Percentiles rank a stretch among this genome's conserved stretches.
phyloP scores from a whole-genome alignment of 1,140 invertebrate species.

The Daktulosphaira vitifoliae region DNA sequence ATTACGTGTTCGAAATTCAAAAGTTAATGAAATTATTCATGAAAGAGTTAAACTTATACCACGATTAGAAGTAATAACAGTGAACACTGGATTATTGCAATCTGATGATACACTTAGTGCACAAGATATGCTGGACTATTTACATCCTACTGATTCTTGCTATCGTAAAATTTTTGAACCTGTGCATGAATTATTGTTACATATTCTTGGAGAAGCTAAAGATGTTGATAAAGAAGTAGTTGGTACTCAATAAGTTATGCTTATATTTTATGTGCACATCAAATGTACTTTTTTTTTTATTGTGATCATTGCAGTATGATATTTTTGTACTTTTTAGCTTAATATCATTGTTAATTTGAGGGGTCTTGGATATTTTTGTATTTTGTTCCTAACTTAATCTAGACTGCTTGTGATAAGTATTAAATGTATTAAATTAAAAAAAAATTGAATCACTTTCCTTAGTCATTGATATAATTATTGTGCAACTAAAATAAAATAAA shows the following conservation, averaged over 20 bases:
- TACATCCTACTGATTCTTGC: conserved; percentile 71
- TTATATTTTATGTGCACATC: not conserved
- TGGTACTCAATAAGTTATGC: conserved; percentile 52
- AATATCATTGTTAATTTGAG: not conserved
- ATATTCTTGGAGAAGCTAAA: conserved; percentile 59
- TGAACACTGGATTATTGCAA: conserved; percentile 67
- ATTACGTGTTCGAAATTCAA: conserved; percentile 61
- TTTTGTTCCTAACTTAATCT: conserved; percentile 28
- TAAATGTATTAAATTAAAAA: no score
- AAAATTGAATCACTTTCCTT: no score
- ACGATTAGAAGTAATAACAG: conserved; percentile 59
- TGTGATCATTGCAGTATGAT: not conserved
- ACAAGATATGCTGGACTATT: conserved; percentile 81
- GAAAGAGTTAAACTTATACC: conserved; percentile 51
- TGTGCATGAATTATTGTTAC: conserved; percentile 63
- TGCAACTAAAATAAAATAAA: no score
- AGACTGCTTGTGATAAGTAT: conserved; percentile 5
- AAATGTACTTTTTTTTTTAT: conserved; percentile 5
- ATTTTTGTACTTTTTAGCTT: conserved; percentile 5
- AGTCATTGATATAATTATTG: no score
- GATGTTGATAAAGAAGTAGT: conserved; percentile 62
- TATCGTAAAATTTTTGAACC: conserved; percentile 76
- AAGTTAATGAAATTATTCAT: conserved; percentile 63
- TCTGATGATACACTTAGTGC: conserved; percentile 70
- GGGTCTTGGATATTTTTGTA: conserved; percentile 12